A percentile compares a stretch with the other conserved stretches of the same genome.
These are phyloP conservation scores for Prostheceraeus crozeri DNA, from an alignment of 2,888 invertebrate genomes.

Conservation along the genomic window DNA sequence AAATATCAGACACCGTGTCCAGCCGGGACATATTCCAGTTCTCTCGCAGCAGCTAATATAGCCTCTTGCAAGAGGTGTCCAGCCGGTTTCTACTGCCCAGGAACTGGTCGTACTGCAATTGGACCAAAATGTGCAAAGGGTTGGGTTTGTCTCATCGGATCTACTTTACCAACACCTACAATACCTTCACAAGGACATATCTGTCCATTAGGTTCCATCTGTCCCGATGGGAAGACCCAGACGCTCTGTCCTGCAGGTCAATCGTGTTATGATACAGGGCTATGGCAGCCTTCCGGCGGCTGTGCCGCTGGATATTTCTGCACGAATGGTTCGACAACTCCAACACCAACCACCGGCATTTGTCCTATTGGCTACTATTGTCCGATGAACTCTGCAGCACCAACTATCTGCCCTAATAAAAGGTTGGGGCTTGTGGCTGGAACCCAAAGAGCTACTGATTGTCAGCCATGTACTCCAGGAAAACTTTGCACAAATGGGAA, in stretches of 20 bases:
- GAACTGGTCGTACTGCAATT: slow-evolving; percentile 45
- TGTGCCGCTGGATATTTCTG: slow-evolving; percentile 27
- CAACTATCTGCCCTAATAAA: neutral
- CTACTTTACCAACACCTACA: too few relatives aligned
- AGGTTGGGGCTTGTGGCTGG: neutral
- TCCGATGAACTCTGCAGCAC: neutral
- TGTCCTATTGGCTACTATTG: neutral
- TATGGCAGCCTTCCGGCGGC: too few relatives aligned
- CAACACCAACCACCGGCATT: too few relatives aligned
- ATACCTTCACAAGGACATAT: too few relatives aligned
- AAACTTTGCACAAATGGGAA: neutral
- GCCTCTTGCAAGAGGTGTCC: slow-evolving; percentile 50
- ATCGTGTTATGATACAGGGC: too few relatives aligned
- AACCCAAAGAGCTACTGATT: neutral
- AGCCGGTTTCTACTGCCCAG: slow-evolving; percentile 46
- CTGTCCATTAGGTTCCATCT: too few relatives aligned
- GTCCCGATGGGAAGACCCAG: too few relatives aligned
- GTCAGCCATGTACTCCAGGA: neutral
- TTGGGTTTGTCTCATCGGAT: neutral
- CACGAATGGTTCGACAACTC: neutral
- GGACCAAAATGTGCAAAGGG: neutral
- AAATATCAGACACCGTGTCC: slow-evolving; percentile 45
- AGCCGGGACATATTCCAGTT: slow-evolving; percentile 49
- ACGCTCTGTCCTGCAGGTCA: too few relatives aligned
- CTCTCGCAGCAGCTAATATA: slow-evolving; percentile 43